Evolutionary conservation across 1,140 invertebrate species (phyloP).

Genomic region (Euura saliciscinereae): DNA sequence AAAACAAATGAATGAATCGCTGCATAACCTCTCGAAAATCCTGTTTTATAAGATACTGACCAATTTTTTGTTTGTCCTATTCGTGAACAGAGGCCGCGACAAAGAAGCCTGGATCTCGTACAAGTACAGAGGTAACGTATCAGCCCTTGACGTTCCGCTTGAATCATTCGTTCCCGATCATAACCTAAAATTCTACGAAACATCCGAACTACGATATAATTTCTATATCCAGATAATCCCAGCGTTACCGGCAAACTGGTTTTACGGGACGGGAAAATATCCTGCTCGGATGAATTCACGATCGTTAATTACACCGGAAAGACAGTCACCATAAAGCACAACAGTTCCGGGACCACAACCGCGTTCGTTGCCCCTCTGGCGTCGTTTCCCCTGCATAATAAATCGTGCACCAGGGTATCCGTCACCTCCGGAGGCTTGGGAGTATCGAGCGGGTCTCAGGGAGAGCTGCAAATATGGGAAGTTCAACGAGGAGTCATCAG

Average conservation of each 20-base stretch:
- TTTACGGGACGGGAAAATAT: conserved; percentile 50
- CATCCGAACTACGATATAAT: no score
- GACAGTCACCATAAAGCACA: conserved; percentile 52
- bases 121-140: conserved; percentile 36
- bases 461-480: conserved; percentile 70
- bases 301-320: conserved; percentile 48
- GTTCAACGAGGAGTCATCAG: conserved; percentile 62
- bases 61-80: conserved; percentile 29
- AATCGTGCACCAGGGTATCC: conserved; percentile 60
- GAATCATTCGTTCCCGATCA: no score
- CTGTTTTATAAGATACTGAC: not conserved
- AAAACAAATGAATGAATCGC: not conserved
- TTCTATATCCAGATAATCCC: conserved; percentile 40
- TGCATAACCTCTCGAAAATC: no score
- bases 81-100: conserved; percentile 45
- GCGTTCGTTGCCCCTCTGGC: conserved; percentile 57
- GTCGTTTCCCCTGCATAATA: conserved; percentile 53
- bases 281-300: conserved; percentile 47
- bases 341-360: conserved; percentile 48
- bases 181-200: no score
- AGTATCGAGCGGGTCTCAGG: conserved; percentile 66
- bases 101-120: conserved; percentile 56
- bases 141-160: no score
- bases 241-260: conserved; percentile 54
- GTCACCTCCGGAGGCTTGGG: conserved; percentile 65